phyloP scores from a whole-genome alignment of 2,797 vertebrate genomes.

The Babyrousa celebensis region DNA sequence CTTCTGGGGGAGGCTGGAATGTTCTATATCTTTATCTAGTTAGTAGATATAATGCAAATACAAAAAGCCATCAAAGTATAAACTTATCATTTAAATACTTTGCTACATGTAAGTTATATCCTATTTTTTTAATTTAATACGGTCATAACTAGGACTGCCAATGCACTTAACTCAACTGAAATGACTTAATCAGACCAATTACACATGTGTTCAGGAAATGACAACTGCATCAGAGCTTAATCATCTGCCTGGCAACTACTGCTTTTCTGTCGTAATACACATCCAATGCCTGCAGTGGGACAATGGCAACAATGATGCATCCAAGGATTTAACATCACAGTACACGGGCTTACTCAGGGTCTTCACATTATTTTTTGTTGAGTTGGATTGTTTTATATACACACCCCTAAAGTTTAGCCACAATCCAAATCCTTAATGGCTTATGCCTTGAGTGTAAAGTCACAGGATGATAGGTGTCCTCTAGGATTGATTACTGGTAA shows the following conservation, averaged over 20 bases:
- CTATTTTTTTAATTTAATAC: neutral
- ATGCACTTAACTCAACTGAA: neutral
- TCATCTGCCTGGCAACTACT: neutral
- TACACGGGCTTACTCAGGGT: neutral
- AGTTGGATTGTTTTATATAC: neutral
- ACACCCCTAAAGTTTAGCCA: neutral
- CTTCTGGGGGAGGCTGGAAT: neutral
- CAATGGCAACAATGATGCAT: neutral
- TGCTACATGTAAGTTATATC: conserved; percentile 6
- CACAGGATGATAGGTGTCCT: neutral
- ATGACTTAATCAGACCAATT: conserved; percentile 8
- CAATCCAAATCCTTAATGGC: neutral
- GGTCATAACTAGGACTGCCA: neutral
- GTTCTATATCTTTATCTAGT: neutral
- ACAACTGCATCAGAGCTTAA: neutral
- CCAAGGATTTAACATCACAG: neutral
- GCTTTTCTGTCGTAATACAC: neutral
- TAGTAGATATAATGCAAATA: neutral
- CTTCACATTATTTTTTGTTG: neutral
- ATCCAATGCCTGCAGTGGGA: too few species aligned
- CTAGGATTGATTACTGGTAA: neutral
- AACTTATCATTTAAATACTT: conserved; percentile 2
- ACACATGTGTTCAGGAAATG: neutral
- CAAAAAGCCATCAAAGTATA: neutral
- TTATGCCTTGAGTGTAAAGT: neutral